phyloP scores from a whole-genome alignment of 2,113 vertebrate genomes.

The Cnemophilus loriae region DNA sequence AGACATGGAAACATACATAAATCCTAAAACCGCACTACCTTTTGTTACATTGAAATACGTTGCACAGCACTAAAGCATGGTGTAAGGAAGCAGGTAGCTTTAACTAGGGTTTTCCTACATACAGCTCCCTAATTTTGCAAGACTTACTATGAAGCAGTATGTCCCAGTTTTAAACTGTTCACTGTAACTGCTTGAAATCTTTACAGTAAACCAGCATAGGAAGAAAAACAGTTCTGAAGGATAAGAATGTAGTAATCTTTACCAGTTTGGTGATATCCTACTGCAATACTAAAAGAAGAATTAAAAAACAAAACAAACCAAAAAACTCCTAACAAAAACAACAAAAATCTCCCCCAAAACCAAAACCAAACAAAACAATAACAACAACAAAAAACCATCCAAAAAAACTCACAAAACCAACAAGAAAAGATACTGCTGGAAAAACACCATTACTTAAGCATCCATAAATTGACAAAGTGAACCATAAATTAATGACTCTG shows the following conservation, averaged over 20 bases:
- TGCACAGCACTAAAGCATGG: background rate
- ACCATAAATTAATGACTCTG: background rate
- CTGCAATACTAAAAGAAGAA: background rate
- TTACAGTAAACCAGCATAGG: background rate
- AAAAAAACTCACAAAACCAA: background rate
- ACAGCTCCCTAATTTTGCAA: background rate
- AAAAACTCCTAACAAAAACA: background rate
- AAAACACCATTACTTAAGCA: background rate
- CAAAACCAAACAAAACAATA: background rate
- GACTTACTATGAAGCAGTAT: background rate
- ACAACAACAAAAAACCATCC: background rate
- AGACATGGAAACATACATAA: background rate
- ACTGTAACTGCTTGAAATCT: background rate
- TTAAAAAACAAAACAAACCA: background rate
- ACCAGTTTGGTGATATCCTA: background rate
- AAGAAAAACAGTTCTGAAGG: background rate
- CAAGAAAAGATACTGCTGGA: background rate
- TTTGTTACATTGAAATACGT: background rate
- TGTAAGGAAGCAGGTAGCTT: background rate
- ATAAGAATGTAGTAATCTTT: background rate
- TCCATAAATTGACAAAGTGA: background rate
- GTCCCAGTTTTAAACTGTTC: background rate
- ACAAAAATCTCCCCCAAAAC: background rate
- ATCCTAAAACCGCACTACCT: background rate
- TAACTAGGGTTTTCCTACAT: background rate